Evolutionary conservation across 2,797 vertebrate species (phyloP).

Genomic region (Oreonectes daqikongensis): DNA sequence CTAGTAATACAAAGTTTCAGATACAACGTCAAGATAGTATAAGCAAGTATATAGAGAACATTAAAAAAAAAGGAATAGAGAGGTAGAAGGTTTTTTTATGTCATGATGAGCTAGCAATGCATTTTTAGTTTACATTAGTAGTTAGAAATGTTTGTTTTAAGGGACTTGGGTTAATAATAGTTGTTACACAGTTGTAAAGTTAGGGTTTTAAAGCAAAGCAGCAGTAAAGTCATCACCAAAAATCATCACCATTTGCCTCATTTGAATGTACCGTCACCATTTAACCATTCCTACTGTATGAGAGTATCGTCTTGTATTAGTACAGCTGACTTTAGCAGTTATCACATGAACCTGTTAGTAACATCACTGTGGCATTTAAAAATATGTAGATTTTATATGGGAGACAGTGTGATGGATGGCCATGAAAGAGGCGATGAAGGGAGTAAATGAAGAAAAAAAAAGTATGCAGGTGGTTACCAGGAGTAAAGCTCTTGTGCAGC

Average conservation of each 20-base stretch:
- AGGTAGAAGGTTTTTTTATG: too few species aligned
- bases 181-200: constrained; percentile 5
- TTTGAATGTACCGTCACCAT: constrained; percentile 1
- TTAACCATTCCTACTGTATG: constrained; percentile 1
- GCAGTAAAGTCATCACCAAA: too few species aligned
- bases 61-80: too few species aligned
- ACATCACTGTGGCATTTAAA: constrained; percentile 40
- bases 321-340: constrained; percentile 5
- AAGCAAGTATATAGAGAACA: too few species aligned
- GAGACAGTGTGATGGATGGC: constrained; percentile 48
- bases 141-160: background rate
- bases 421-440: constrained; percentile 31
- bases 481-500: constrained; percentile 76
- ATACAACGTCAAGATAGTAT: too few species aligned
- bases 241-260: constrained; percentile 5
- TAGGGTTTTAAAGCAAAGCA: constrained; percentile 33
- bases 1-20: too few species aligned
- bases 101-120: background rate
- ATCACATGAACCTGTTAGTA: constrained; percentile 29
- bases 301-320: constrained; percentile 15
- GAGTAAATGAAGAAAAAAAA: constrained; percentile 16
- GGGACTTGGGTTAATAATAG: background rate
- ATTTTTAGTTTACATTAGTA: constrained; percentile 14
- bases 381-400: constrained; percentile 41
- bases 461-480: constrained; percentile 71